Conservation (phyloP, 2,888 invertebrate species). For the Ceramica pisi region DNA sequence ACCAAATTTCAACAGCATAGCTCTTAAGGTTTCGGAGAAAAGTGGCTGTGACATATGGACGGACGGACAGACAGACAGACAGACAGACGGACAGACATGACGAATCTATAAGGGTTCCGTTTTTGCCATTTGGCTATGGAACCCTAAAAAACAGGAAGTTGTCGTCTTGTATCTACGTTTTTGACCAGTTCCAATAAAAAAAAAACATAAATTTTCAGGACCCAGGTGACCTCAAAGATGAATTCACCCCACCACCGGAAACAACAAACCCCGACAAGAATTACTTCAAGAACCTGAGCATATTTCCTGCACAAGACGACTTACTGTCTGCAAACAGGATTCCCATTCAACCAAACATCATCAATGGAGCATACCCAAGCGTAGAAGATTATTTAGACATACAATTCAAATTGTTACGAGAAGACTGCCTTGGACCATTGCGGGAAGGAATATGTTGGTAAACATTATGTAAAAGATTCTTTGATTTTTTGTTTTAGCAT, state of each 20-base stretch:
- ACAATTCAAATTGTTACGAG: constrained; percentile 94
- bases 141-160: too few species aligned
- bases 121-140: too few species aligned
- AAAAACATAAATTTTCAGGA: constrained; percentile 25
- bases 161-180: too few species aligned
- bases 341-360: constrained; percentile 89
- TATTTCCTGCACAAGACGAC: constrained; percentile 88
- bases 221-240: constrained; percentile 26
- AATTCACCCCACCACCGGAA: background rate
- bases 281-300: constrained; percentile 79
- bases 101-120: too few species aligned
- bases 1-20: too few species aligned
- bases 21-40: too few species aligned
- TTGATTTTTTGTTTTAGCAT: background rate
- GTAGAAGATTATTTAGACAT: constrained; percentile 94
- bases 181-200: too few species aligned
- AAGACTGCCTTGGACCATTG: constrained; percentile 95
- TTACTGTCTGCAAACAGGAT: constrained; percentile 86
- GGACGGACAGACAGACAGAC: too few species aligned
- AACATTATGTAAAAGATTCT: constrained; percentile 50
- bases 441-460: constrained; percentile 92
- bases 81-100: too few species aligned
- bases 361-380: constrained; percentile 91
- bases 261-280: constrained; percentile 61
- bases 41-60: too few species aligned